Evolutionary conservation across 2,797 vertebrate genomes (phyloP), one percentile per base, ranked within the genome.

Genomic region (Helostoma temminkii): DNA sequence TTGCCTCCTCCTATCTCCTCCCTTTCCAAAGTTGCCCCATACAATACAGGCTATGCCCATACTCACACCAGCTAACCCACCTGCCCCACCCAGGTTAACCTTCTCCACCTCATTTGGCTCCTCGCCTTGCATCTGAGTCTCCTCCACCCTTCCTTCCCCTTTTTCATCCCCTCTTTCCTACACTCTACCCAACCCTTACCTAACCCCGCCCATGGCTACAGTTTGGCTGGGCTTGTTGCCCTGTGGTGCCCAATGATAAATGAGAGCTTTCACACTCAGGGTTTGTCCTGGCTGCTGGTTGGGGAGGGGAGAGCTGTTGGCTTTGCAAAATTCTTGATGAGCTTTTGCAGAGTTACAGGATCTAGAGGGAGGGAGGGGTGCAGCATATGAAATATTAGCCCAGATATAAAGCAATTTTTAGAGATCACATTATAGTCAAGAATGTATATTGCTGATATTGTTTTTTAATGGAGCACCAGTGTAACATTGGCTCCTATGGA

Each of bases 261-360:
- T 86, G 80, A 85, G 70, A 45, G 71, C 87, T 88, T 86, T 88
- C 85, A 89, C 80, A 67, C 76, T 75, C 75, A 9, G 41, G 74
- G 80, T 85, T 86, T 86, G 76, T 86, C 74, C 88, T 83, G 88
- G 85, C 82, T 10, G 58, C 71, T 6, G 8, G 22, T 49, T 50
- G n/a, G 41, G 74, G 11, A 46, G 69, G 5, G 18, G 66, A 65
- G 26, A 26, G 45, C 21, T 18, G 66, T 57, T 66, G 76, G 66
- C 50, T 46, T 22, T 14, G 56, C 49, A 43, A 52, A 62, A 53
- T 39, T 63, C 50, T 66, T 72, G 74, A 86, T 83, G 85, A 84
- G 76, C 34, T 18, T 82, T 82, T 65, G 60, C 66, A 74, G 74
- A 81, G 39, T 56, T 46, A 12, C 26, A 81, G 66, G 64, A 71